These are phyloP conservation scores for Scaptomyza graminum DNA, from an alignment of 1,140 invertebrate species.

Conservation along the genomic window DNA sequence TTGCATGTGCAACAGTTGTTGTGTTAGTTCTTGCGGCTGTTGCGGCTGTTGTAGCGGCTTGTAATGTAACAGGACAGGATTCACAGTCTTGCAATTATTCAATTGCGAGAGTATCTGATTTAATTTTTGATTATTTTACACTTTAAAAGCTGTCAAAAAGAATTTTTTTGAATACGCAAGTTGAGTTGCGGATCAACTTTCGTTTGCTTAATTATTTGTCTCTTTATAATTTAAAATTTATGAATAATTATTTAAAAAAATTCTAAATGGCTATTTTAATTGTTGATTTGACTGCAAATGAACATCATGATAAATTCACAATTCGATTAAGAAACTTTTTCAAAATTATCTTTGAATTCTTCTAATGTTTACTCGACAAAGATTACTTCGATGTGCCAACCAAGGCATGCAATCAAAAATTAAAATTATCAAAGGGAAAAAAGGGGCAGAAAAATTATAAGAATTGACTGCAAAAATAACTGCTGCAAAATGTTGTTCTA, in stretches of 20 bases:
- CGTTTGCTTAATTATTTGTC: too few relatives aligned
- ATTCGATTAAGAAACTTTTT: background rate
- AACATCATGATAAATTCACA: background rate
- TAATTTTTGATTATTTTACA: background rate
- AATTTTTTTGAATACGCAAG: slow-evolving; percentile 67
- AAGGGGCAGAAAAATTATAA: slow-evolving; percentile 41
- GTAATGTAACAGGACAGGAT: slow-evolving; percentile 42
- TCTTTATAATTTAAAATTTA: too few relatives aligned
- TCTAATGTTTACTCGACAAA: slow-evolving; percentile 52
- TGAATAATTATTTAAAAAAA: slow-evolving; percentile 19
- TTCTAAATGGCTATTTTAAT: slow-evolving; percentile 40
- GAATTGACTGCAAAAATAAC: slow-evolving; percentile 32
- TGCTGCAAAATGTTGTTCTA: slow-evolving; percentile 71
- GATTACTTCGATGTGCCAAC: slow-evolving; percentile 75
- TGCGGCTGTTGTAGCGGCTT: too few relatives aligned
- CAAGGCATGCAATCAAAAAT: slow-evolving; percentile 67
- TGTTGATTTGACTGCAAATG: background rate
- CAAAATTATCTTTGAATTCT: slow-evolving; percentile 1
- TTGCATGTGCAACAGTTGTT: slow-evolving; percentile 15
- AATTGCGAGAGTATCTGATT: slow-evolving; percentile 36
- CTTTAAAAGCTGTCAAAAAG: slow-evolving; percentile 18
- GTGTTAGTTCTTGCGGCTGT: slow-evolving; percentile 10
- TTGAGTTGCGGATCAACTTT: slow-evolving; percentile 34
- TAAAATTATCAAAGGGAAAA: slow-evolving; percentile 65
- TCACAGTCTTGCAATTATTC: slow-evolving; percentile 40